Percentiles rank a stretch among this genome's conserved stretches.
phyloP scores from a whole-genome alignment of 2,888 invertebrate species.

The Vesta saturnalis region DNA sequence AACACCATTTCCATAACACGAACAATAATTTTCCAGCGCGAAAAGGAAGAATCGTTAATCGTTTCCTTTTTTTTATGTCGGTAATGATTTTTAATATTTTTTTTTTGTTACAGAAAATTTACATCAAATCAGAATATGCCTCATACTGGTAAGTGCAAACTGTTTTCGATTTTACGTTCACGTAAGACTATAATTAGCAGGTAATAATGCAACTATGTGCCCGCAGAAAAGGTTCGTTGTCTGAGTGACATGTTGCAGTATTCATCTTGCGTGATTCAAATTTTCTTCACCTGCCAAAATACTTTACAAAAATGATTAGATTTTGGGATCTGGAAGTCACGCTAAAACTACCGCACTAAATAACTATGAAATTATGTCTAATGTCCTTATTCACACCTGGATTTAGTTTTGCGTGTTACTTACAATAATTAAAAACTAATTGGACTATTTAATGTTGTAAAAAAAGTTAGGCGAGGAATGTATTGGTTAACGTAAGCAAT shows the following conservation, averaged over 20 bases:
- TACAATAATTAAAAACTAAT: slow-evolving; percentile 6
- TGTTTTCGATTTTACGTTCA: neutral
- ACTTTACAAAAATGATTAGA: slow-evolving; percentile 30
- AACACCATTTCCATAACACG: slow-evolving; percentile 25
- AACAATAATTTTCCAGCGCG: slow-evolving; percentile 22
- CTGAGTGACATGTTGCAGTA: slow-evolving; percentile 10
- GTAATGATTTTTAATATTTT: slow-evolving; percentile 4
- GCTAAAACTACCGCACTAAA: slow-evolving; percentile 25
- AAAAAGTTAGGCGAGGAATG: no score
- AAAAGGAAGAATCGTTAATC: slow-evolving; percentile 11
- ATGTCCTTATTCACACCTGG: slow-evolving; percentile 18
- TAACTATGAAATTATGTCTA: slow-evolving; percentile 34
- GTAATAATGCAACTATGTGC: no score
- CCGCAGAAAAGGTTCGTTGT: neutral
- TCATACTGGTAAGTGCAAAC: slow-evolving; percentile 15
- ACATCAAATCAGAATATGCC: slow-evolving; percentile 13
- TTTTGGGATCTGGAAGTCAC: slow-evolving; percentile 31
- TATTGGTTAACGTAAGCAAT: neutral
- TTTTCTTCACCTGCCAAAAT: slow-evolving; percentile 33
- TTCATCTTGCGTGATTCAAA: slow-evolving; percentile 28
- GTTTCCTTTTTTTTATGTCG: neutral
- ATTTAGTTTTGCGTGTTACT: neutral
- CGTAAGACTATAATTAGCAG: no score
- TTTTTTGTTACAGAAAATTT: slow-evolving; percentile 11
- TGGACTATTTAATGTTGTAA: neutral